Base-by-base conservation (phyloP, 2,888 invertebrate genomes). In the Nephrotoma appendiculata region DNA sequence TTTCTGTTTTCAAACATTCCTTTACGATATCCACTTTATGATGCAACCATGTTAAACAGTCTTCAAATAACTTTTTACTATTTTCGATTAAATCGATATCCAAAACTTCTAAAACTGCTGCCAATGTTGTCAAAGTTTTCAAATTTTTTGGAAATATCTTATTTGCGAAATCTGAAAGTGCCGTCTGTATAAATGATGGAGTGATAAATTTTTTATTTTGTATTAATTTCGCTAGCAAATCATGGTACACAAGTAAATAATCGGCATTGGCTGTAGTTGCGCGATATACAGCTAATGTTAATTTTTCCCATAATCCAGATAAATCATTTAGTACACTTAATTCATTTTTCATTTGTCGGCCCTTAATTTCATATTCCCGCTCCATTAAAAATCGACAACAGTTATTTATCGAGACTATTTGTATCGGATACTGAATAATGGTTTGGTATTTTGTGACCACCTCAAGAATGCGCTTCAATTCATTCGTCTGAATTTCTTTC, bases 41-140 rank as follows among this genome's bases (percentile, higher is more conserved):
- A 84, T 84, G 84, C 43, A 84, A 19, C 84, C 84, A 84, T 42
- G n/a, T n/a, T 15, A 84, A 43, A 9, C 84, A 84, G 5, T 84
- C 84, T 42, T 84, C 84, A 3, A 84, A 42, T 31, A 84, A 42
- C 42, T 84, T 84, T 84, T 43, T 41, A 84, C 84, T 84, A 84
- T 84, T 84, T 84, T 84, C 84, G n/a, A 84, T 43, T 15, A 84
- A 84, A 84, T 84, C 84, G 15, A 84, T 84, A 42, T 84, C 84
- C 84, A 84, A 15, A 84, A 12, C n/a, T 42, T 41, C 43, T 84
- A 84, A 43, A 43, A 84, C 42, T 2, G 42, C 41, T 2, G 42
- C 12, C 41, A 84, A 43, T 15, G 84, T 84, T 84, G 41, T 5
- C 7, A 84, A n/a, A 42, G 84, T 84, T 42, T 84, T 84, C 9